Conservation (phyloP, 2,113 vertebrate genomes). For the Salvelinus fontinalis region DNA sequence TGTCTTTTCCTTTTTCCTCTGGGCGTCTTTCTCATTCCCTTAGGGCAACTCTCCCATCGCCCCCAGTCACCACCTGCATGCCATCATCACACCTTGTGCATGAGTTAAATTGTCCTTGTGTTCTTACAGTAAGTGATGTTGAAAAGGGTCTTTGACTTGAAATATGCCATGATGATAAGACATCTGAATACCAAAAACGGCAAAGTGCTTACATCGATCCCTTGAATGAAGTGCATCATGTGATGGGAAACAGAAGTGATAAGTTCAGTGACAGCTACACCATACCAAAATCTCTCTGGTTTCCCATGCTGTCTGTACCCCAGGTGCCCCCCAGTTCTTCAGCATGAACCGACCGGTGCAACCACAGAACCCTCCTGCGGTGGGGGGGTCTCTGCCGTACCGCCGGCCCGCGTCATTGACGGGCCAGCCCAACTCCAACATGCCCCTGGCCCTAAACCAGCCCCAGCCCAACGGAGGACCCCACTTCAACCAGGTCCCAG, state of each 20-base stretch:
- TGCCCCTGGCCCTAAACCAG: conserved; percentile 79
- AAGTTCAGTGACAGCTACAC: not conserved
- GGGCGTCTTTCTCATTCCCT: not conserved
- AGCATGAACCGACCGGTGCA: conserved; percentile 95
- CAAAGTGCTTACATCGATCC: no score
- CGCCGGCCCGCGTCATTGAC: conserved; percentile 92
- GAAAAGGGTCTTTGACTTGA: no score
- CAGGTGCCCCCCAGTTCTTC: conserved; percentile 96
- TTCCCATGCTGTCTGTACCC: conserved; percentile 12
- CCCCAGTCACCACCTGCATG: not conserved
- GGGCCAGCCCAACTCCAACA: conserved; percentile 84
- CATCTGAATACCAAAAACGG: no score
- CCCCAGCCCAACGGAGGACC: conserved; percentile 93
- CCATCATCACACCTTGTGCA: no score
- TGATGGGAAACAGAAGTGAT: not conserved
- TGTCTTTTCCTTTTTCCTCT: not conserved
- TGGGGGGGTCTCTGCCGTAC: conserved; percentile 93
- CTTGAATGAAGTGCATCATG: no score
- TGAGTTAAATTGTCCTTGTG: no score
- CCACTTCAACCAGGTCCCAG: conserved; percentile 92
- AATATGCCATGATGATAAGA: no score
- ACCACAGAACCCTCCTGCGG: conserved; percentile 80
- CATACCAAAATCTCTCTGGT: not conserved
- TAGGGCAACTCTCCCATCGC: not conserved
- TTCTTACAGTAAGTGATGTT: no score